Percentiles rank a stretch among this genome's conserved stretches.
Evolutionary conservation across 37 sponge, comb jelly and placozoan genomes (phyloP).

Genomic region (Beroe forskalii): DNA sequence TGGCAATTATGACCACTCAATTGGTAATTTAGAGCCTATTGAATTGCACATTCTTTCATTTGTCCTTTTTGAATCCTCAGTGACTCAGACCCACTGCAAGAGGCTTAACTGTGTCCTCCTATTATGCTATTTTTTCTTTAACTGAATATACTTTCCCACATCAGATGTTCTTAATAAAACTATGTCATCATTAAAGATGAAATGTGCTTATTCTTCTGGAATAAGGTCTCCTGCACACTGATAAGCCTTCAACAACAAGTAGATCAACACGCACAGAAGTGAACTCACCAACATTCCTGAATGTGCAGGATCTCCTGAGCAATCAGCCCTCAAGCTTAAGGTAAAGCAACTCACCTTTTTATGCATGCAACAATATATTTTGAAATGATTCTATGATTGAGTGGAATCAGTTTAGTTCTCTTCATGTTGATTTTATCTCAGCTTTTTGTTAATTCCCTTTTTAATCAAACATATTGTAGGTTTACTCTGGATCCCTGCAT

Average conservation of each 20-base stretch:
- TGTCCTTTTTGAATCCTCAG: no score
- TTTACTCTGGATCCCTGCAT: constrained; percentile 51
- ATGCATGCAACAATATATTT: background rate
- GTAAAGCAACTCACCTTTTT: background rate
- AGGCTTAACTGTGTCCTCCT: no score
- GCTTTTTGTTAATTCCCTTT: no score
- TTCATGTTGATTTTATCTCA: no score
- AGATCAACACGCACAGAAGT: background rate
- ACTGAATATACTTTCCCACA: no score
- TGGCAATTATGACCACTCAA: no score
- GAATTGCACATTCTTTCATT: no score
- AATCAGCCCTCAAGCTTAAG: constrained; percentile 1
- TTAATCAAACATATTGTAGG: background rate
- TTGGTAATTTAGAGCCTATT: no score
- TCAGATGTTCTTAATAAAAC: background rate
- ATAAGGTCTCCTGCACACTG: constrained; percentile 44
- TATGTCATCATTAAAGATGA: constrained; percentile 31
- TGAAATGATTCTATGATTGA: background rate
- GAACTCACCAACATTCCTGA: background rate
- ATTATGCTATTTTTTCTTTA: no score
- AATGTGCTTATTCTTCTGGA: constrained; percentile 13
- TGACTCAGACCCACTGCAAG: no score
- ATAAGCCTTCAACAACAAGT: background rate
- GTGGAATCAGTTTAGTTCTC: no score
- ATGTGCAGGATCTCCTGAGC: constrained; percentile 1